These are phyloP conservation scores for Aplysia californica DNA, from an alignment of 1,140 invertebrate species.

Conservation along the genomic window DNA sequence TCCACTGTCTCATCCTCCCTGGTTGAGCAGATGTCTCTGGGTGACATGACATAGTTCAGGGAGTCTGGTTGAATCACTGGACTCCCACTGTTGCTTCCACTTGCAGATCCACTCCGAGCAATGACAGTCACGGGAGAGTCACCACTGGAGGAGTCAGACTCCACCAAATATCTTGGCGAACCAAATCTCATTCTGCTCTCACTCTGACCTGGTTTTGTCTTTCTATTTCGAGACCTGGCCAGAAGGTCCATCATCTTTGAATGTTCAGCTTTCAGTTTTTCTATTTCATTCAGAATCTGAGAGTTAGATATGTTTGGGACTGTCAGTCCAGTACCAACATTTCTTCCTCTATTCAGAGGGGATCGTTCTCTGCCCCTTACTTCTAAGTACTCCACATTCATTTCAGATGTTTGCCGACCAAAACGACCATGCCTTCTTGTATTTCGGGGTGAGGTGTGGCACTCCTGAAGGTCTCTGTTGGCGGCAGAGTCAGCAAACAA, in stretches of 20 bases:
- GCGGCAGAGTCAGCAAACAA: no score
- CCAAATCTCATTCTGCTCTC: background rate
- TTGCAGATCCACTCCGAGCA: conserved; percentile 1
- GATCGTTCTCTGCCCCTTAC: conserved; percentile 8
- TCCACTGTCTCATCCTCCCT: no score
- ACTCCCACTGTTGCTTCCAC: background rate
- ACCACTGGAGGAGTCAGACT: conserved; percentile 28
- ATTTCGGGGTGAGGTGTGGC: no score
- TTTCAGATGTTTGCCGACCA: background rate
- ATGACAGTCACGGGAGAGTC: conserved; percentile 32
- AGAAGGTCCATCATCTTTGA: conserved; percentile 49
- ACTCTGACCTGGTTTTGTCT: background rate
- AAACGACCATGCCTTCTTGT: no score
- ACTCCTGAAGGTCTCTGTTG: no score
- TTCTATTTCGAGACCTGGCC: conserved; percentile 31
- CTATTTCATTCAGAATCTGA: conserved; percentile 40
- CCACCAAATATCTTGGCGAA: background rate
- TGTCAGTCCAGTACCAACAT: background rate
- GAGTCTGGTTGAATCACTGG: no score
- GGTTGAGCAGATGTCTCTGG: no score
- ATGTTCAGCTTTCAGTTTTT: conserved; percentile 51
- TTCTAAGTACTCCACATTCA: background rate
- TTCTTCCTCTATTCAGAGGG: conserved; percentile 1
- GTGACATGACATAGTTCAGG: no score
- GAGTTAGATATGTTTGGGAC: background rate